Base-by-base conservation (phyloP, 2,888 invertebrate species). In the Caenorhabditis panamensis region DNA sequence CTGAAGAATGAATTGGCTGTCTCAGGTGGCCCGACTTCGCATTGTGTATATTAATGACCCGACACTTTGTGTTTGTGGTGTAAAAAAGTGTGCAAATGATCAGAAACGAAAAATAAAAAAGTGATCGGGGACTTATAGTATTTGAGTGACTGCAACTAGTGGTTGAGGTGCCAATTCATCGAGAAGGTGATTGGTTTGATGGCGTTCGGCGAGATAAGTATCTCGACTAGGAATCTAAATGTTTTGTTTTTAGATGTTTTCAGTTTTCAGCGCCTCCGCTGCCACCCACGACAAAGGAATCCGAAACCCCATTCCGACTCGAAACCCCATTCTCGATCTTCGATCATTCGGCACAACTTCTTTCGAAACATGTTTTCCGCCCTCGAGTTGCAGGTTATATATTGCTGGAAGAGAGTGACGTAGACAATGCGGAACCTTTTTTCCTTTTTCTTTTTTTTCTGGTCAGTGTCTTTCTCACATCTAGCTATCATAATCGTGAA, bases 271-370 rank as follows among this genome's bases (percentile, higher is more conserved):
- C 24, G 28, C 53, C 44, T 58, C 31, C 26, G 37, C 51, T 49
- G 64, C 73, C 73, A 73, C 73, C 73, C 73, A 71, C 71, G 53
- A 71, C 71, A 64, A 73, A 51, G 73, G 73, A 73, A 73, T 73
- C 64, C 73, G 73, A 73, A 73, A 73, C 73, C 73, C 58, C 73
- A 73, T 73, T 73, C 73, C 72, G 53, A 63, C 66, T 75, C 75
- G 41, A 61, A 75, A 66, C 53, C 58, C 59, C 73, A 73, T 75
- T 66, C 66, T 61, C 66, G 75, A 75, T 66, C 75, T 66, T 54
- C 66, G 75, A 66, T 75, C 75, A 75, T 44, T 36, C 54, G 64
- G 16, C 9, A 61, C 51, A 51, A 41, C 66, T 59, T 75, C 66
- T 75, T 67, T 66, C 75, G 75, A 61, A 75, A 66, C 66, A 66